These are phyloP conservation scores for Atlantisia rogersi DNA, from an alignment of 2,113 vertebrate species.

Conservation along the genomic window DNA sequence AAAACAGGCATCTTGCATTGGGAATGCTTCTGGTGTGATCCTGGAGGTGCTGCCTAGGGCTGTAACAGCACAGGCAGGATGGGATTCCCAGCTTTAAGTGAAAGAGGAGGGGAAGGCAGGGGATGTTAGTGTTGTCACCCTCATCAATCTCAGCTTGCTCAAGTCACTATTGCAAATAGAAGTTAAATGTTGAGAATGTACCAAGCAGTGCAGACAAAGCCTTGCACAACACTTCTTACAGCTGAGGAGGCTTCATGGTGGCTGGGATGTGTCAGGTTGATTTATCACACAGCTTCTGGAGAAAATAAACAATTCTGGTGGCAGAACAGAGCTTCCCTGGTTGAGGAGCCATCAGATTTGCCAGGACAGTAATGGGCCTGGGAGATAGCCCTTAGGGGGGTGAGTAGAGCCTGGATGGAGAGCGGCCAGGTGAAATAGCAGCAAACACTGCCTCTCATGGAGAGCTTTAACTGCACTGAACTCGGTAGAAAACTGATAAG, in stretches of 20 bases:
- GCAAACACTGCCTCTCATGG: not conserved
- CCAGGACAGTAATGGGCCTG: not conserved
- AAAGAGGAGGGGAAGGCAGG: not conserved
- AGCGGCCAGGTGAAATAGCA: not conserved
- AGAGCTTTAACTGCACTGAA: not conserved
- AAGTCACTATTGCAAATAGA: not conserved
- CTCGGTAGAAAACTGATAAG: accelerated
- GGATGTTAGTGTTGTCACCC: not conserved
- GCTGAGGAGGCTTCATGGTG: not conserved
- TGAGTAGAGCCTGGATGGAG: not conserved
- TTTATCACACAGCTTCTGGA: conserved; percentile 23
- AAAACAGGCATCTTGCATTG: accelerated
- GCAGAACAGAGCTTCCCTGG: not conserved
- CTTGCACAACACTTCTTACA: not conserved
- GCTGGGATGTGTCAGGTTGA: conserved; percentile 43
- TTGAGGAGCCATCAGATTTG: not conserved
- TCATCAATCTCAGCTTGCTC: conserved; percentile 37
- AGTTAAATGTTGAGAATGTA: conserved; percentile 20
- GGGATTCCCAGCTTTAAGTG: not conserved
- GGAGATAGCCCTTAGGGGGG: not conserved
- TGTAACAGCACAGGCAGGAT: not conserved
- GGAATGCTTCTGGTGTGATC: not conserved
- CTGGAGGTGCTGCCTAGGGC: not conserved
- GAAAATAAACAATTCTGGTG: conserved; percentile 29
- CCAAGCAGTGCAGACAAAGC: not conserved